phyloP scores from a whole-genome alignment of 2,888 invertebrate genomes.

The Branchipolynoe longqiensis region DNA sequence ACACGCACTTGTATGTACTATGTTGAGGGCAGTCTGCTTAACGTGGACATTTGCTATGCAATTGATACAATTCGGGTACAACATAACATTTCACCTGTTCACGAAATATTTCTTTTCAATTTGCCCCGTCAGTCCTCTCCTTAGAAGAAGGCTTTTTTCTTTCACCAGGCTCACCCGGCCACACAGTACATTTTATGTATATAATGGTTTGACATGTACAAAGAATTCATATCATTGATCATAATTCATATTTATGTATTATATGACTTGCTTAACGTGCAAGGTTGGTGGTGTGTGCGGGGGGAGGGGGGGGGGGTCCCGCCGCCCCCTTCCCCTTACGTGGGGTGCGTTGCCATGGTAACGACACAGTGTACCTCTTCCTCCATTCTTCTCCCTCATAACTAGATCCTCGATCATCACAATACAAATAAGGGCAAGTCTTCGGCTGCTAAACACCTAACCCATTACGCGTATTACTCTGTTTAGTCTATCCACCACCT shows the following conservation, averaged over 20 bases:
- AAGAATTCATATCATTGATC: conserved; percentile 55
- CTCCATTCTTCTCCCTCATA: neutral
- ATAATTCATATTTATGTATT: conserved; percentile 47
- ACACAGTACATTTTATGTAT: conserved; percentile 39
- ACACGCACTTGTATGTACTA: neutral
- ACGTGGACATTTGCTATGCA: conserved; percentile 34
- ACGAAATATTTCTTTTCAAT: conserved; percentile 20
- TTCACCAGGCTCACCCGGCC: neutral
- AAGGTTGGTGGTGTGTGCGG: too few relatives aligned
- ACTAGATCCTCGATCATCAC: neutral
- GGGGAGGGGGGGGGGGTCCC: too few relatives aligned
- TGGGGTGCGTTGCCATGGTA: conserved; percentile 13
- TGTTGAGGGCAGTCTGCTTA: neutral
- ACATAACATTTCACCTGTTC: conserved; percentile 29
- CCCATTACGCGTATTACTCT: neutral
- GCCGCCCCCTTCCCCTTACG: neutral
- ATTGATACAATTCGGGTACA: conserved; percentile 45
- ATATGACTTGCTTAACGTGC: too few relatives aligned
- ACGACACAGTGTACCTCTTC: neutral
- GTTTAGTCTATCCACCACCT: conserved; percentile 19
- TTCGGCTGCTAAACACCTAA: neutral
- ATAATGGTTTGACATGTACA: conserved; percentile 57
- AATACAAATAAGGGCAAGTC: neutral
- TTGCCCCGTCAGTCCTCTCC: neutral
- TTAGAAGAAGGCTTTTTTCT: neutral